These are phyloP conservation scores for Leucoraja ocellata DNA, from an alignment of 2,797 vertebrate species.

Conservation along the genomic window DNA sequence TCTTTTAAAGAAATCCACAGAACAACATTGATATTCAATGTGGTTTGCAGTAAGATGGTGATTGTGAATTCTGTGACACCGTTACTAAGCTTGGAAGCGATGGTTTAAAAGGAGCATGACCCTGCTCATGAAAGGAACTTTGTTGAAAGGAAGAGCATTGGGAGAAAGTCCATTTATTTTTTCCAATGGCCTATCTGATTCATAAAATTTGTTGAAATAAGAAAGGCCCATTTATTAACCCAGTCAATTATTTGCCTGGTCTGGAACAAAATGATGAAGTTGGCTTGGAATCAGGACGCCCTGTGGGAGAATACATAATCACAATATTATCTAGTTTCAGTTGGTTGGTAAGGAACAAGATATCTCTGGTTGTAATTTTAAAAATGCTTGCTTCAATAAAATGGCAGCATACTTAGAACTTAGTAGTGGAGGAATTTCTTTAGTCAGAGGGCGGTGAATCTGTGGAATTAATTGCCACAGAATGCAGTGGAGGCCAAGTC, in stretches of 20 bases:
- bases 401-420: not conserved
- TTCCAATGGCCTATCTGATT: not conserved
- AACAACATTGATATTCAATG: not conserved
- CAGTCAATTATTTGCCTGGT: not conserved
- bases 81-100: not conserved
- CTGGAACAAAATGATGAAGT: not conserved
- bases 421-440: too few species aligned
- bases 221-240: not conserved
- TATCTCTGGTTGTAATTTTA: not conserved
- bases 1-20: not conserved
- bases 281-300: not conserved
- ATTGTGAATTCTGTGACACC: not conserved
- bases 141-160: not conserved
- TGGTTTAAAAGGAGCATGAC: not conserved
- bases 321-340: not conserved
- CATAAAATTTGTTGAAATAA: not conserved
- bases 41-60: not conserved
- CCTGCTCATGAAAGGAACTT: not conserved
- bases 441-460: too few species aligned
- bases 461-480: too few species aligned
- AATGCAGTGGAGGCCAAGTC: too few species aligned
- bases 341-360: not conserved
- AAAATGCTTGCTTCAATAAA: not conserved
- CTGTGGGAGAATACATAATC: not conserved
- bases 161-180: not conserved